Percentiles rank a stretch among this genome's conserved stretches.
These are phyloP conservation scores for Capitulum mitella DNA, from an alignment of 2,888 invertebrate genomes.

Conservation along the genomic window DNA sequence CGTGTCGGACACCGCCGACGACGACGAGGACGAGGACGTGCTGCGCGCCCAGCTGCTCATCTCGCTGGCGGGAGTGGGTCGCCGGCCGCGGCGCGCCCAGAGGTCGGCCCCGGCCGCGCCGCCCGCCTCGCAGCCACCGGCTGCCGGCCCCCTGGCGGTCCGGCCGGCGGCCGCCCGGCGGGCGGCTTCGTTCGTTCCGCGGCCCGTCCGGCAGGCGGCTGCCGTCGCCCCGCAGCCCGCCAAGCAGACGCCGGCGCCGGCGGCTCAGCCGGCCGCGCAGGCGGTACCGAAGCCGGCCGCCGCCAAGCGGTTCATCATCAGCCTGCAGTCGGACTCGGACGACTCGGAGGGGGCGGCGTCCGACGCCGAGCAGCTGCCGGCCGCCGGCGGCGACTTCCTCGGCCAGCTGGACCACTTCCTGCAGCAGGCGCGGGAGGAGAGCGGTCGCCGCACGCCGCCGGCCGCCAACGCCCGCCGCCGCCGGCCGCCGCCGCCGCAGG, in stretches of 20 bases:
- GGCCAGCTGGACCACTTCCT: background rate
- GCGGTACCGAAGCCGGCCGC: too few relatives aligned
- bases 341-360: background rate
- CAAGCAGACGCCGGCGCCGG: background rate
- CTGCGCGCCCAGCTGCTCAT: slow-evolving; percentile 32
- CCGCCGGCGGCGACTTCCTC: background rate
- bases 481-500: background rate
- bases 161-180: background rate
- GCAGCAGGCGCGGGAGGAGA: background rate
- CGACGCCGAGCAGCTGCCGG: background rate
- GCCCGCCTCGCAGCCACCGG: too few relatives aligned
- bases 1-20: background rate
- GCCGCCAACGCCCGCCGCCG: background rate
- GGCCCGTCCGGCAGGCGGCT: background rate
- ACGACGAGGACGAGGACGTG: slow-evolving; percentile 33
- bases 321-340: slow-evolving; percentile 16
- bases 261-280: background rate
- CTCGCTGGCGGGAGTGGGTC: slow-evolving; percentile 28
- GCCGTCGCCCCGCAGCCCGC: background rate
- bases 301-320: slow-evolving; percentile 1
- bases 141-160: background rate
- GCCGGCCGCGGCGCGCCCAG: slow-evolving; percentile 25
- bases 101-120: background rate
- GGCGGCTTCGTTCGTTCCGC: background rate
- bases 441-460: background rate